A percentile compares a stretch with the other conserved stretches of the same genome.
These are phyloP conservation scores for Uropsilus gracilis DNA, from an alignment of 2,113 vertebrate genomes.

Conservation along the genomic window DNA sequence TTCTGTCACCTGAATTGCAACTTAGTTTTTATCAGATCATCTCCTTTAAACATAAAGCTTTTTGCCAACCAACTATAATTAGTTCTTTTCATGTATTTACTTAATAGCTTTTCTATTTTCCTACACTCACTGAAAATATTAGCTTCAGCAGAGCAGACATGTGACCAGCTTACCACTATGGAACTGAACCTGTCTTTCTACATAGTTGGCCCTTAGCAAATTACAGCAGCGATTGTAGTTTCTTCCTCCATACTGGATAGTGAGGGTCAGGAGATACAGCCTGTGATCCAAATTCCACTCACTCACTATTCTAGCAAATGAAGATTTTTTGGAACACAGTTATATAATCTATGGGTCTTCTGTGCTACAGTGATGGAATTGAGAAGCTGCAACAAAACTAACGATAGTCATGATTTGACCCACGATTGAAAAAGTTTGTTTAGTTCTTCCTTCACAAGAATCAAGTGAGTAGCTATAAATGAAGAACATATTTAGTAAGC, in stretches of 20 bases:
- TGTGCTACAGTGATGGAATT: not conserved
- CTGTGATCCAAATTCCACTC: not conserved
- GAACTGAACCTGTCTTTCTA: not conserved
- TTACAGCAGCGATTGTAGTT: not conserved
- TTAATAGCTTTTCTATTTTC: not conserved
- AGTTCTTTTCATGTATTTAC: not conserved
- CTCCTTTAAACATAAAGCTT: not conserved
- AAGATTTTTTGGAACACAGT: not conserved
- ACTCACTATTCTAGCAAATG: not conserved
- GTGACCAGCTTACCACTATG: not conserved
- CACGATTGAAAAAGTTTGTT: not conserved
- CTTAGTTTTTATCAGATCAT: not conserved
- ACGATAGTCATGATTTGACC: not conserved
- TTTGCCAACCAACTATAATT: not conserved
- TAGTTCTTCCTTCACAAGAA: not conserved
- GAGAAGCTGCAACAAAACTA: not conserved
- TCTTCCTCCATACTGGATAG: not conserved
- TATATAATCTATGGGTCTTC: not conserved
- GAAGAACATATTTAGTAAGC: slow-evolving; percentile 17
- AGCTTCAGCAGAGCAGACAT: not conserved
- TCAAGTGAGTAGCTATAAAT: not conserved
- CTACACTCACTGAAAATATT: not conserved
- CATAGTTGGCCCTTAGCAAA: not conserved
- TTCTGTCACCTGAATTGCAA: not conserved
- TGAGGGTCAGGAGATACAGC: not conserved